Evolutionary conservation across 2,113 vertebrate genomes (phyloP).

Genomic region (Solenodon paradoxus): DNA sequence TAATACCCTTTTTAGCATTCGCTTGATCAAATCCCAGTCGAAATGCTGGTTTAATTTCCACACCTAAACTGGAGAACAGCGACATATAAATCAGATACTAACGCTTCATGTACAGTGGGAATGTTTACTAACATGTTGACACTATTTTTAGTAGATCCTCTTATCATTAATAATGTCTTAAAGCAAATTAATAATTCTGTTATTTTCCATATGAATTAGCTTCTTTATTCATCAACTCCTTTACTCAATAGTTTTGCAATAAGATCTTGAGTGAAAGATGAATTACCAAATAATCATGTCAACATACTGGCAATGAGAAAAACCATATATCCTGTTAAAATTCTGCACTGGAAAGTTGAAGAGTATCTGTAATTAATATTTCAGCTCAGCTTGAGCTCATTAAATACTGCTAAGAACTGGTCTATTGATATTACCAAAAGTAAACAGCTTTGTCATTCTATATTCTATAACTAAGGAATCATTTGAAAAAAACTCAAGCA

Average conservation of each 20-base stretch:
- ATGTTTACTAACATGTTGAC: neutral
- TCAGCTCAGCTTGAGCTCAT: neutral
- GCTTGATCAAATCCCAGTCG: slow-evolving; percentile 64
- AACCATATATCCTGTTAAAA: neutral
- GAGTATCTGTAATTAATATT: neutral
- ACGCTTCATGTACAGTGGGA: neutral
- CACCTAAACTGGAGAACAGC: slow-evolving; percentile 68
- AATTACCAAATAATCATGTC: neutral
- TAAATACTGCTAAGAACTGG: slow-evolving; percentile 6
- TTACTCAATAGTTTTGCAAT: slow-evolving; percentile 54
- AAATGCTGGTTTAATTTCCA: slow-evolving; percentile 56
- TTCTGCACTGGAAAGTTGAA: neutral
- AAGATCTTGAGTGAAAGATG: neutral
- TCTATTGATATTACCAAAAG: neutral
- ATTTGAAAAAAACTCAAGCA: slow-evolving; percentile 11
- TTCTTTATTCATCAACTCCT: slow-evolving; percentile 29
- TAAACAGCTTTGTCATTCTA: neutral
- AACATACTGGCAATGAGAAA: neutral
- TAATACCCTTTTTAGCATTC: slow-evolving; percentile 67
- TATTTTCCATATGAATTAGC: neutral
- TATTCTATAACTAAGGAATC: neutral
- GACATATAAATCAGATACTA: slow-evolving; percentile 21
- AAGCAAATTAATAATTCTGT: slow-evolving; percentile 29
- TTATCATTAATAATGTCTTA: slow-evolving; percentile 34
- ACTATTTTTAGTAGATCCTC: neutral